Conservation (phyloP, 2,888 invertebrate species). For the Adelphocoris suturalis region DNA sequence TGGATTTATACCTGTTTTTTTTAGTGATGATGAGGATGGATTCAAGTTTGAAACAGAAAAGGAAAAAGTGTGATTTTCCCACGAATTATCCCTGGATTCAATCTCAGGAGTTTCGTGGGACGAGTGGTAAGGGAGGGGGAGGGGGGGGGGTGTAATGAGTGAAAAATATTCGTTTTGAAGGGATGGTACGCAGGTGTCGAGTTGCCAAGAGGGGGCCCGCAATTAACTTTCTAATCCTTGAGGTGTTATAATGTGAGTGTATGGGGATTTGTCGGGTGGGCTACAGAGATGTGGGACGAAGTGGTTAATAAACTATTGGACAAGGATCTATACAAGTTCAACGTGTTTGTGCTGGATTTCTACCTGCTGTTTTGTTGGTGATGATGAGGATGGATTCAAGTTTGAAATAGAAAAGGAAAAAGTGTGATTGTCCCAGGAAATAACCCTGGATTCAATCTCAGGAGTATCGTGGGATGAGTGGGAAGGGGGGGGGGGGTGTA, state of each 20-base stretch:
- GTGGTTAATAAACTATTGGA: no score
- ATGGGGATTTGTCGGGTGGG: constrained; percentile 46
- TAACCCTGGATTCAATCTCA: not conserved
- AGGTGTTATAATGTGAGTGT: constrained; percentile 68
- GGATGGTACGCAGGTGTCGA: constrained; percentile 57
- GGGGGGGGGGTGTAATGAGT: constrained; percentile 57
- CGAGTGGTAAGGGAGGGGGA: no score
- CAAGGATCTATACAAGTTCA: no score
- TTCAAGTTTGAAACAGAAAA: not conserved
- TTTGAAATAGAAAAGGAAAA: not conserved
- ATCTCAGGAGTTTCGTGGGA: constrained; percentile 13
- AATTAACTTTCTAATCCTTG: constrained; percentile 68
- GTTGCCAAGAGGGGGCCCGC: constrained; percentile 50
- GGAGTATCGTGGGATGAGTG: not conserved
- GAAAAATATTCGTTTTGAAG: constrained; percentile 67
- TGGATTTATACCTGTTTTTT: no score
- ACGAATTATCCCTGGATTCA: not conserved
- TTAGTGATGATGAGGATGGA: no score
- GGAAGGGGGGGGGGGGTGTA: no score
- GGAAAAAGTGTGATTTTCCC: not conserved
- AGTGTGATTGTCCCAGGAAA: not conserved
- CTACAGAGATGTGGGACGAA: no score
- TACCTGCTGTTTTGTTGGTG: no score
- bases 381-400: no score
- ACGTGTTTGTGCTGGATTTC: no score